Evolutionary conservation across 2,888 invertebrate species (phyloP), one percentile per base, ranked within the genome.

Genomic region (Campoletis raptor): DNA sequence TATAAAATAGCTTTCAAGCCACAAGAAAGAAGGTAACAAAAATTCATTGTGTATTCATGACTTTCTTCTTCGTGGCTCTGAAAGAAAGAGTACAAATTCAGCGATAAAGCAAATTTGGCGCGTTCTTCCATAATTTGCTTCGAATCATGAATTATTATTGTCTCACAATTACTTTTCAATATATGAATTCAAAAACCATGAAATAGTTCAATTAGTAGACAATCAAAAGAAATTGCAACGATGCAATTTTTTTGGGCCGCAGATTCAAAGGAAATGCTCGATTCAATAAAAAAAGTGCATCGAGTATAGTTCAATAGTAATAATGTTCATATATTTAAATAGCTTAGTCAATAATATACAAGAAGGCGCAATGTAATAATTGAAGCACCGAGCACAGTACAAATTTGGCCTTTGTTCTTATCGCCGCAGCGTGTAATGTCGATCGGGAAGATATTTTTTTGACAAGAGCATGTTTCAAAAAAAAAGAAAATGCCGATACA

Each of bases 221-320:
- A 57, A 12, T 30, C 24, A 9, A 30, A 24, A 6, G 7, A 57
- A 24, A 57, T 24, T 57, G 10, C 9, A 36, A 5, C 36, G n/a
- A 66, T 18, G 18, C 18, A 7, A 24, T 36, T 66, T 66, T 66
- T 66, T 37, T 2, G 37, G 37, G 37, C 10, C 37, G 12, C 21
- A 67, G n/a, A 40, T 40, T 67, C 10, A n/a, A 10, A n/a, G 40
- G 9, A n/a, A 67, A 37, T 30, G 67, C 67, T 40, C 37, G 21
- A n/a, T n/a, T 37, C 40, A 40, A 72, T 48, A 21, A 10, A 72
- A 72, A 36, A 54, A 36, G 21, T 74, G 42, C 57, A 74, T 57
- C 37, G 18, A 40, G 9, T n/a, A 37, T 12, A 64, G 0, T 45
- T 64, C 12, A 66, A 2, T 12, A 30, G 18, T 42, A 37, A 18